phyloP scores from a whole-genome alignment of 1,140 invertebrate genomes.

The Lucilia sericata region DNA sequence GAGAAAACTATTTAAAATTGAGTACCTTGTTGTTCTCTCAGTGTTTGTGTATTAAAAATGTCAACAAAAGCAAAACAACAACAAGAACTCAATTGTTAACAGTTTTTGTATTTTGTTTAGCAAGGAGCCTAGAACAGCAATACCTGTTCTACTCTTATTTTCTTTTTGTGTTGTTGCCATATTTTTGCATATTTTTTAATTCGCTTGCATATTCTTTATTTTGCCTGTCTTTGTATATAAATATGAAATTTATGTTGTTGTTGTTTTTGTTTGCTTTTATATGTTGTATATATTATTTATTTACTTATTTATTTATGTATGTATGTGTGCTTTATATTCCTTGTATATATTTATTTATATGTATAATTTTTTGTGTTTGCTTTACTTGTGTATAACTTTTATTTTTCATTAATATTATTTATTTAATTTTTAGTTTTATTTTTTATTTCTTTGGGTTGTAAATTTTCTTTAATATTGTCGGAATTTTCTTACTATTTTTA shows the following conservation, averaged over 20 bases:
- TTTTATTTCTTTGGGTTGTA: neutral
- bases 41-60: neutral
- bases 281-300: slow-evolving; percentile 1
- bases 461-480: neutral
- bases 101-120: neutral
- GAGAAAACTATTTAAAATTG: no score
- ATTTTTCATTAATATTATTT: slow-evolving; percentile 22
- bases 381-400: neutral
- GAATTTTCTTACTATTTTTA: neutral
- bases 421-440: slow-evolving; percentile 17
- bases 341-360: slow-evolving; percentile 22
- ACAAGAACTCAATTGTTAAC: neutral
- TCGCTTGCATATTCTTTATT: no score
- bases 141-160: neutral
- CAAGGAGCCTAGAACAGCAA: no score
- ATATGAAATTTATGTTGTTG: neutral
- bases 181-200: neutral
- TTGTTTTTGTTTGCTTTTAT: neutral
- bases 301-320: slow-evolving; percentile 33
- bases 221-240: no score
- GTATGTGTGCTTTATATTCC: neutral
- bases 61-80: neutral
- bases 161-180: neutral
- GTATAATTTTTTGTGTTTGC: neutral
- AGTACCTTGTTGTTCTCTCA: neutral